Percentiles rank a stretch among this genome's conserved stretches.
These are phyloP conservation scores for Helleia helle DNA, from an alignment of 2,888 invertebrate species.

Conservation along the genomic window DNA sequence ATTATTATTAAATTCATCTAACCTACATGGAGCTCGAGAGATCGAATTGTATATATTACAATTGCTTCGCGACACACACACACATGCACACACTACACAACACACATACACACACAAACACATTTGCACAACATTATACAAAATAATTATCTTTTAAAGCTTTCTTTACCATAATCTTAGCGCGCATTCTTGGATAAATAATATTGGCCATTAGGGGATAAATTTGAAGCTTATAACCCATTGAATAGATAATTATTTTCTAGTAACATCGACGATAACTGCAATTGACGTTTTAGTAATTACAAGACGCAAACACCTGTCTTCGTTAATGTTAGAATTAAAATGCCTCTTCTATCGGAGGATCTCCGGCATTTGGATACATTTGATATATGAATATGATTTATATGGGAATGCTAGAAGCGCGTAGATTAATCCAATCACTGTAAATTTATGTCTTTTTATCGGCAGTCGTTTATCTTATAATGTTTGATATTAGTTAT, in stretches of 20 bases:
- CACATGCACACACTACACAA: background rate
- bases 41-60: constrained; percentile 6
- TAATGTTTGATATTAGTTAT: background rate
- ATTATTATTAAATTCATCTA: background rate
- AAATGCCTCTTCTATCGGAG: constrained; percentile 5
- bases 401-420: background rate
- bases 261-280: constrained; percentile 11
- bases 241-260: constrained; percentile 18
- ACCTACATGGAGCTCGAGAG: background rate
- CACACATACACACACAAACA: background rate
- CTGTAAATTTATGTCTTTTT: constrained; percentile 2
- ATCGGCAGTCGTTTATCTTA: constrained; percentile 1
- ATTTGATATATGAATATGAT: constrained; percentile 6
- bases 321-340: constrained; percentile 7
- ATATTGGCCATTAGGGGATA: constrained; percentile 9
- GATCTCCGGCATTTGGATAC: background rate
- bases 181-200: background rate
- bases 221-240: constrained; percentile 12
- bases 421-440: background rate
- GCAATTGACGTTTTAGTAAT: constrained; percentile 14
- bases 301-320: constrained; percentile 13
- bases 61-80: background rate
- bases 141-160: constrained; percentile 4
- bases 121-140: background rate
- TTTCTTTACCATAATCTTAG: constrained; percentile 1